Percentiles rank a stretch among this genome's conserved stretches.
Conservation (phyloP, 2,113 vertebrate genomes). For the Ammodramus savannarum region DNA sequence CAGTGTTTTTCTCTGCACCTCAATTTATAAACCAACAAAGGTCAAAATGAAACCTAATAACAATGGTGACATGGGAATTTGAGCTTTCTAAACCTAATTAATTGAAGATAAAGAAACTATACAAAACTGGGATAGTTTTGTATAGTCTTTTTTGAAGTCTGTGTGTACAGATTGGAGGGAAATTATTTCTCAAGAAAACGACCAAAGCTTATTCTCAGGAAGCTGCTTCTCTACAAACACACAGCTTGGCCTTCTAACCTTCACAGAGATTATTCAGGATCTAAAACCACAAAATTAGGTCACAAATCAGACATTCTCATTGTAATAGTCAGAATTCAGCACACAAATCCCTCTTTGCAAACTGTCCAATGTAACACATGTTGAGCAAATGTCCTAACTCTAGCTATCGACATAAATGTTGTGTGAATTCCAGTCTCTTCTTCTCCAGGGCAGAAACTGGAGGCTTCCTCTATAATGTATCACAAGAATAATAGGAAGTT, state of each 20-base stretch:
- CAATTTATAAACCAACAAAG: neutral
- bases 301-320: neutral
- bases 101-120: neutral
- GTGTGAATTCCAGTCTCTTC: neutral
- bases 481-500: neutral
- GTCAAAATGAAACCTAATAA: neutral
- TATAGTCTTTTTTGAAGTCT: neutral
- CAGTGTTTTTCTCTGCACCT: neutral
- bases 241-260: neutral
- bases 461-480: neutral
- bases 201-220: neutral
- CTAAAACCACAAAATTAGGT: neutral
- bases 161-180: neutral
- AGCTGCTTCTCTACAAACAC: neutral
- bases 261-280: neutral
- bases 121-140: neutral
- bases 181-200: neutral
- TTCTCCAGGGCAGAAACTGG: neutral
- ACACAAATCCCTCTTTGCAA: accelerated
- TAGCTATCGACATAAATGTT: neutral
- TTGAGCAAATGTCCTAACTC: neutral
- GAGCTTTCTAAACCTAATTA: neutral
- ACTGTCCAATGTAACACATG: neutral
- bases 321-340: neutral
- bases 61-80: neutral